Evolutionary conservation across 2,113 vertebrate species (phyloP).

Genomic region (Myotis yumanensis): DNA sequence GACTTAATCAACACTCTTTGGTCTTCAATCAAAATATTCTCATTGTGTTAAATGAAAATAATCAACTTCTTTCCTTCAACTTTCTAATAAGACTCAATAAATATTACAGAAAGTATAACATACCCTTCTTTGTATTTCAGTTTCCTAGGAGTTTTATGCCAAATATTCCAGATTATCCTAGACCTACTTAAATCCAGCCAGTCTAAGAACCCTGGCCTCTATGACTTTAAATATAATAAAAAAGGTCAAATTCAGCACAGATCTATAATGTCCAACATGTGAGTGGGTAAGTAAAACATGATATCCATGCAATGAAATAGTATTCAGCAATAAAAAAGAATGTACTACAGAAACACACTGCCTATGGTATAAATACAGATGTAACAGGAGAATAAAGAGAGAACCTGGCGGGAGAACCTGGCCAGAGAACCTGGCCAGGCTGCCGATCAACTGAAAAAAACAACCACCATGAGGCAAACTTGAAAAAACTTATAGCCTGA

Average conservation of each 20-base stretch:
- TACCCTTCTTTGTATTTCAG: background rate
- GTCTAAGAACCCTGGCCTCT: background rate
- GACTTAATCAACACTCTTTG: background rate
- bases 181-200: background rate
- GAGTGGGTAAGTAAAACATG: too few relatives aligned
- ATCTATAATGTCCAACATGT: background rate
- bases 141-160: background rate
- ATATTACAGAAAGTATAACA: background rate
- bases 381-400: too few relatives aligned
- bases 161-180: background rate
- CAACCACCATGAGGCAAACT: background rate
- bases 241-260: constrained; percentile 3
- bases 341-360: too few relatives aligned
- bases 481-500: background rate
- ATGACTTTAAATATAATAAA: constrained; percentile 5
- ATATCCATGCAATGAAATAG: too few relatives aligned
- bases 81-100: constrained; percentile 31
- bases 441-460: too few relatives aligned
- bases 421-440: too few relatives aligned
- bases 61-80: background rate
- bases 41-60: constrained; percentile 44
- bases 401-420: too few relatives aligned
- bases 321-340: too few relatives aligned
- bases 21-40: constrained; percentile 36
- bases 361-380: too few relatives aligned